Conservation (phyloP, 2,888 invertebrate genomes). For the Amphipyra berbera region DNA sequence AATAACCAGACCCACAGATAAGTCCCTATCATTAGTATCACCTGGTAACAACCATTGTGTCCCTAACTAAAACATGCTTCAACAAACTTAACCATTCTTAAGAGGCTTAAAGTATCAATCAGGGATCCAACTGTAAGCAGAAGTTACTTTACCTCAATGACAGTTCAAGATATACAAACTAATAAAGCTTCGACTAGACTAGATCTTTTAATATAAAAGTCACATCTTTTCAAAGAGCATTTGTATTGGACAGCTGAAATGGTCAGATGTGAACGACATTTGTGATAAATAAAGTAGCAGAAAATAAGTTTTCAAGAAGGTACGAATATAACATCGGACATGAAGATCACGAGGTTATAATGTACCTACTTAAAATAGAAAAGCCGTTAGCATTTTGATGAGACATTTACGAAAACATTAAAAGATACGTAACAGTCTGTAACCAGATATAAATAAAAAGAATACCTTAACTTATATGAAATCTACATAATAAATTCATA, state of each 20-base stretch:
- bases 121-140: conserved; percentile 27
- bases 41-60: conserved; percentile 27
- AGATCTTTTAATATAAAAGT: conserved; percentile 47
- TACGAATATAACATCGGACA: conserved; percentile 12
- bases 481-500: too few species aligned
- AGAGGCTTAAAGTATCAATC: conserved; percentile 52
- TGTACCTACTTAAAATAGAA: conserved; percentile 40
- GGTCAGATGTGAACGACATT: conserved; percentile 55
- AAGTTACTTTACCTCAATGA: conserved; percentile 27
- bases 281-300: conserved; percentile 46
- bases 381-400: conserved; percentile 27
- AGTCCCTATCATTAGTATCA: conserved; percentile 38
- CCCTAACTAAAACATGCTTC: conserved; percentile 29
- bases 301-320: conserved; percentile 27
- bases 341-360: conserved; percentile 33
- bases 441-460: conserved; percentile 21
- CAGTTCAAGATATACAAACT: conserved; percentile 21
- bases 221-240: conserved; percentile 27
- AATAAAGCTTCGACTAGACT: conserved; percentile 12
- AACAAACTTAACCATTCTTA: conserved; percentile 45
- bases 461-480: not conserved
- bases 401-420: conserved; percentile 28
- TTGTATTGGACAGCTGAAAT: conserved; percentile 44
- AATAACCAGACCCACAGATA: conserved; percentile 23
- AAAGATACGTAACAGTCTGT: conserved; percentile 4